These are phyloP conservation scores for Sebastes hubbsi DNA, from an alignment of 2,797 vertebrate species.

Conservation along the genomic window DNA sequence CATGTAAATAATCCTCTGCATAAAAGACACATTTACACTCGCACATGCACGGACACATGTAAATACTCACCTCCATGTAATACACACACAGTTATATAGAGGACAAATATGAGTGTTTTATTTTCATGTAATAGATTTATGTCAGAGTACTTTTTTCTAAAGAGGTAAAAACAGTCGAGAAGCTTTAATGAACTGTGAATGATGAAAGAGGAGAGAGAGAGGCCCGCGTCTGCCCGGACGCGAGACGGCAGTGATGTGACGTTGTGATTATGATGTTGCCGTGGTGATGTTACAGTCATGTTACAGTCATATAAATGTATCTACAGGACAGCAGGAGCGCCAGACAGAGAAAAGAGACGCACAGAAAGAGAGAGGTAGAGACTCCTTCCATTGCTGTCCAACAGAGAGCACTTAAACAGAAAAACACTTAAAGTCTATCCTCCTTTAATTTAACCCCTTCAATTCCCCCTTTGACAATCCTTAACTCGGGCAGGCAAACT, in stretches of 20 bases:
- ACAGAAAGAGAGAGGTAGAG: slow-evolving; percentile 44
- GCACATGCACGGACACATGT: slow-evolving; percentile 58
- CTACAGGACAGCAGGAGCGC: slow-evolving; percentile 75
- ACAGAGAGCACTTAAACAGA: slow-evolving; percentile 86
- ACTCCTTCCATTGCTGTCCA: slow-evolving; percentile 72
- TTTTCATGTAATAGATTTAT: slow-evolving; percentile 86
- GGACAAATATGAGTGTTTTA: slow-evolving; percentile 79
- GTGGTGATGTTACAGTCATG: slow-evolving; percentile 77
- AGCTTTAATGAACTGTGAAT: slow-evolving; percentile 89
- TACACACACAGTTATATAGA: slow-evolving; percentile 64
- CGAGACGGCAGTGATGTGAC: slow-evolving; percentile 57
- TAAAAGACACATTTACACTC: slow-evolving; percentile 47
- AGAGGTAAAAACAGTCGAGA: slow-evolving; percentile 72
- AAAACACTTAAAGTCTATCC: slow-evolving; percentile 42
- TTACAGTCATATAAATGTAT: slow-evolving; percentile 77
- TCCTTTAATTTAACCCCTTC: slow-evolving; percentile 70
- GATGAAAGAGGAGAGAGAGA: slow-evolving; percentile 57
- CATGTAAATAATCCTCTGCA: slow-evolving; percentile 59
- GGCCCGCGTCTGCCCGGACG: not conserved
- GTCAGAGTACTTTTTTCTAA: slow-evolving; percentile 81
- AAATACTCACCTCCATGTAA: slow-evolving; percentile 67
- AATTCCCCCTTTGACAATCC: slow-evolving; percentile 89
- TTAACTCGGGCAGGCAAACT: slow-evolving; percentile 77
- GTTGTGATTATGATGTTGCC: slow-evolving; percentile 77
- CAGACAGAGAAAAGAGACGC: slow-evolving; percentile 50